phyloP scores from a whole-genome alignment of 2,888 invertebrate genomes.

The Maniola hyperantus region DNA sequence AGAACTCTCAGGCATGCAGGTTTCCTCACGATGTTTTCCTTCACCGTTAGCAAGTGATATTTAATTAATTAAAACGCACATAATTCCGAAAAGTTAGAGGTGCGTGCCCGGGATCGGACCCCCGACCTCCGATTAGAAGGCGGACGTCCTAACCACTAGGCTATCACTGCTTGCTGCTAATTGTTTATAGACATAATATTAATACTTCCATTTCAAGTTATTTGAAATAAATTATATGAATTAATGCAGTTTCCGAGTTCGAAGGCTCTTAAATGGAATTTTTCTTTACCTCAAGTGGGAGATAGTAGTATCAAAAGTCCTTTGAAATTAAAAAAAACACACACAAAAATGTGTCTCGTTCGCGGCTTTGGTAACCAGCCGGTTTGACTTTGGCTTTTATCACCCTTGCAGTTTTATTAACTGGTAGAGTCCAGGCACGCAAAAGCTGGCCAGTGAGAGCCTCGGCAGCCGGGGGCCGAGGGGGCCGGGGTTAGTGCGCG shows the following conservation, averaged over 20 bases:
- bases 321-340: conserved; percentile 16
- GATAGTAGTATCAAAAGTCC: conserved; percentile 18
- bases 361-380: conserved; percentile 48
- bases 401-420: conserved; percentile 64
- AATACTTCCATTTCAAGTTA: too few species aligned
- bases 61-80: too few species aligned
- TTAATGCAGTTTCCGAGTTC: not conserved
- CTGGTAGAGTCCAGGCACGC: conserved; percentile 58
- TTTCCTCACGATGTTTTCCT: too few species aligned
- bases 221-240: too few species aligned
- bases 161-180: too few species aligned
- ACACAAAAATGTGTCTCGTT: conserved; percentile 29
- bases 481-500: conserved; percentile 52
- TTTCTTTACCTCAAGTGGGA: not conserved
- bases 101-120: too few species aligned
- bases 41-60: too few species aligned
- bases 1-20: too few species aligned
- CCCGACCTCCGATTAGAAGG: too few species aligned
- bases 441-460: conserved; percentile 65
- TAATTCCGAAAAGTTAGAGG: too few species aligned
- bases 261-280: not conserved
- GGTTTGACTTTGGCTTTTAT: conserved; percentile 60
- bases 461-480: conserved; percentile 45
- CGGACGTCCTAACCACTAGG: too few species aligned
- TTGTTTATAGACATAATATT: too few species aligned